phyloP scores from a whole-genome alignment of 2,113 vertebrate species.

The Triplophysa rosa region DNA sequence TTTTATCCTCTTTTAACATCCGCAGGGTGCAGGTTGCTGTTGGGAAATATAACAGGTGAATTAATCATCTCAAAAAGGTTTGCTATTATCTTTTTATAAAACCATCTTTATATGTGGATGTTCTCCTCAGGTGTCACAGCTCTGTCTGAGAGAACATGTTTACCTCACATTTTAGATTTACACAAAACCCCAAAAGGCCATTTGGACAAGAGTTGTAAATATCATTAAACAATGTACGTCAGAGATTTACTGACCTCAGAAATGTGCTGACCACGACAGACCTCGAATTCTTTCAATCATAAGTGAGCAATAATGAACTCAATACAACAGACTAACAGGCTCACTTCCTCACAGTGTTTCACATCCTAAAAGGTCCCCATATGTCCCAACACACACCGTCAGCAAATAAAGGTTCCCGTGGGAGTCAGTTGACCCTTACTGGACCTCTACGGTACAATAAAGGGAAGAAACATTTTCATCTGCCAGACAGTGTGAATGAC shows the following conservation, averaged over 20 bases:
- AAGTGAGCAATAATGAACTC: constrained; percentile 77
- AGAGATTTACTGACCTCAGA: constrained; percentile 12
- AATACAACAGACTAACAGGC: constrained; percentile 72
- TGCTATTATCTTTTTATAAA: background rate
- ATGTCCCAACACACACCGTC: constrained; percentile 74
- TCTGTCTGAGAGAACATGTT: too few species aligned
- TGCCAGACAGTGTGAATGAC: constrained; percentile 70
- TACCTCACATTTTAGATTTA: background rate
- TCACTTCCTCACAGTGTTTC: constrained; percentile 72
- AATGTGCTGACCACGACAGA: constrained; percentile 3
- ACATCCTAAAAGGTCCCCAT: constrained; percentile 76
- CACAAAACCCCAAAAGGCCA: background rate
- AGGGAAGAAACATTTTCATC: constrained; percentile 77
- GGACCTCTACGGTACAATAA: constrained; percentile 72
- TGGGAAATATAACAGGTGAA: constrained; percentile 22
- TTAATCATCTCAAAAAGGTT: background rate
- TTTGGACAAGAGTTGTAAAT: background rate
- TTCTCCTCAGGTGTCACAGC: too few species aligned
- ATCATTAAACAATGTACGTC: background rate
- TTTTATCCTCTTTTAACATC: constrained; percentile 8
- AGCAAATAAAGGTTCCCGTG: constrained; percentile 76
- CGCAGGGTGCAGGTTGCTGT: constrained; percentile 12
- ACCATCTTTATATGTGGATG: too few species aligned
- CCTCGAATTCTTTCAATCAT: constrained; percentile 37
- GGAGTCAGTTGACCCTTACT: constrained; percentile 73